phyloP scores from a whole-genome alignment of 2,797 vertebrate genomes.

The Buceros bicornis region DNA sequence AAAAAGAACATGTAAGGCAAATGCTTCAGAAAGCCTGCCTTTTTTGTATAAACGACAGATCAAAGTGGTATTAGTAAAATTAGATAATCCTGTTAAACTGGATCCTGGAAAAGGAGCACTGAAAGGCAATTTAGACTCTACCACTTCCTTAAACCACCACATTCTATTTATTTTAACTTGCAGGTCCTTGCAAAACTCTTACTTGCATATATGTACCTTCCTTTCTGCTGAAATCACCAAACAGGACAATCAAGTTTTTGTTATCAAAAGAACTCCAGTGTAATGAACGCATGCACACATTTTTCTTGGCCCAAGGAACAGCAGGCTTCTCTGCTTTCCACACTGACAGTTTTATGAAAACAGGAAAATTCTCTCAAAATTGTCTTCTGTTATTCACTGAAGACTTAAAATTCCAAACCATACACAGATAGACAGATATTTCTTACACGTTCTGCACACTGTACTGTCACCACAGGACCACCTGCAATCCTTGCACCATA shows the following conservation, averaged over 20 bases:
- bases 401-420: background rate
- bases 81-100: slow-evolving; percentile 65
- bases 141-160: slow-evolving; percentile 39
- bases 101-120: slow-evolving; percentile 45
- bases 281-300: background rate
- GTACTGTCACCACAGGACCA: slow-evolving; percentile 70
- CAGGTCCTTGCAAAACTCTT: slow-evolving; percentile 27
- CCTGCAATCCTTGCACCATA: slow-evolving; percentile 70
- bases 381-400: slow-evolving; percentile 26
- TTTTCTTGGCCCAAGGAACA: background rate
- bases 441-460: background rate
- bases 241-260: slow-evolving; percentile 40
- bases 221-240: background rate
- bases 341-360: background rate
- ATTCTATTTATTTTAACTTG: slow-evolving; percentile 42
- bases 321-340: background rate
- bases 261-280: slow-evolving; percentile 7
- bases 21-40: slow-evolving; percentile 28
- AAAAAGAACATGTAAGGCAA: slow-evolving; percentile 55
- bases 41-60: slow-evolving; percentile 64
- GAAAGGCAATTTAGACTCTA: slow-evolving; percentile 32
- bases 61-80: slow-evolving; percentile 70
- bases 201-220: background rate
- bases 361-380: slow-evolving; percentile 15
- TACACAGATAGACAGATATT: slow-evolving; percentile 53